phyloP scores from a whole-genome alignment of 1,140 invertebrate genomes.

The Drosophila sp. region DNA sequence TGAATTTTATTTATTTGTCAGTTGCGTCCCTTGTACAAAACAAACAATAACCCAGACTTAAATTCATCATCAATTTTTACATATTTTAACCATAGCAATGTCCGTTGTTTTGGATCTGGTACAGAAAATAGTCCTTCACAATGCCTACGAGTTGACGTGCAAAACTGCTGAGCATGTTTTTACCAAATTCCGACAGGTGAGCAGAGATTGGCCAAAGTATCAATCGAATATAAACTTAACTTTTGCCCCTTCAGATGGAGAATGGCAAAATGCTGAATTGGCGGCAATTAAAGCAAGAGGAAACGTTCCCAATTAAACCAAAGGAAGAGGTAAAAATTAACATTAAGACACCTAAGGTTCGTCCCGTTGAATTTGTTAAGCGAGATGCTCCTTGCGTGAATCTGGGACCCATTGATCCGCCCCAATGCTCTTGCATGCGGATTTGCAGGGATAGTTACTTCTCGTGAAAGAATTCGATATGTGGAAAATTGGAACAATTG shows the following conservation, averaged over 20 bases:
- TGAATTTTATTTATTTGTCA: not conserved
- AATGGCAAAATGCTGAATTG: not conserved
- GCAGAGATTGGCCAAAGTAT: not conserved
- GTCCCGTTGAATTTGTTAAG: not conserved
- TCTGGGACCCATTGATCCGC: constrained; percentile 51
- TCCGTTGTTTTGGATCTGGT: constrained; percentile 59
- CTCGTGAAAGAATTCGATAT: constrained; percentile 26
- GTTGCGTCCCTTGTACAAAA: constrained; percentile 10
- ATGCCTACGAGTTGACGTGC: constrained; percentile 49
- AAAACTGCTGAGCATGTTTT: constrained; percentile 19
- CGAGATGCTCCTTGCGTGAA: constrained; percentile 28
- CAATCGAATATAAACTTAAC: not conserved
- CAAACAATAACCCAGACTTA: constrained; percentile 34
- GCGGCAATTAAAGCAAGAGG: not conserved
- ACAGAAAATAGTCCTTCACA: constrained; percentile 51
- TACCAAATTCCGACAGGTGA: constrained; percentile 35
- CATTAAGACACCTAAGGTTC: not conserved
- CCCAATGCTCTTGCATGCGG: constrained; percentile 56
- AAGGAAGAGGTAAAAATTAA: not conserved
- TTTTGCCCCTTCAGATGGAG: not conserved
- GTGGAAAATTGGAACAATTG: constrained; percentile 29
- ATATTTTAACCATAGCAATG: constrained; percentile 28
- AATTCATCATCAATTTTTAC: no score
- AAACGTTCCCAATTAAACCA: not conserved
- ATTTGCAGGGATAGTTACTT: constrained; percentile 62